These are phyloP conservation scores for Dipodomys ordii DNA, from an alignment of 2,113 vertebrate species.

Conservation along the genomic window DNA sequence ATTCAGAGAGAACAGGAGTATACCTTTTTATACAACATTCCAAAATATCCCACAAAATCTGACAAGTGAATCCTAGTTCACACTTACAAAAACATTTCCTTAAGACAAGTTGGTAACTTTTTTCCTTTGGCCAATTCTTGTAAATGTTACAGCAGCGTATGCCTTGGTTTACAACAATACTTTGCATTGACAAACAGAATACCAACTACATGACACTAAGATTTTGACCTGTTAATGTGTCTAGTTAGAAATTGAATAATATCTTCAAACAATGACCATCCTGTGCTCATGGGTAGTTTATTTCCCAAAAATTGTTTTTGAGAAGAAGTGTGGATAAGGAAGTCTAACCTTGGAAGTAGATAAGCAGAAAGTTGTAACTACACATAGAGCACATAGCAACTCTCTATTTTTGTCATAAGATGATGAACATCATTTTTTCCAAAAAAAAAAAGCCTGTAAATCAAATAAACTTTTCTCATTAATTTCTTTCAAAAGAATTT, in stretches of 20 bases:
- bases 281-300: background rate
- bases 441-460: background rate
- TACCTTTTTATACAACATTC: background rate
- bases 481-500: background rate
- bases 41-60: background rate
- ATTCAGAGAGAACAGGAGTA: background rate
- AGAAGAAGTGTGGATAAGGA: background rate
- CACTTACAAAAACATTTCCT: background rate
- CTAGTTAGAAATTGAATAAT: conserved; percentile 32
- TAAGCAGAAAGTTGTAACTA: background rate
- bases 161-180: background rate
- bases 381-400: background rate
- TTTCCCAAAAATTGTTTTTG: background rate
- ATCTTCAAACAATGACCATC: conserved; percentile 50
- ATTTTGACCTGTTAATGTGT: conserved; percentile 11
- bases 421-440: background rate
- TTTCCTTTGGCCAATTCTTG: background rate
- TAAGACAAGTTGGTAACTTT: background rate
- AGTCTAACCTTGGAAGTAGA: background rate
- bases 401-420: conserved; percentile 28
- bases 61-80: background rate
- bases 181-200: background rate
- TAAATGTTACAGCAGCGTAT: background rate
- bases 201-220: background rate
- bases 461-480: conserved; percentile 21